Conservation (phyloP, 2,888 invertebrate species). For the Drosophila peninsularis region DNA sequence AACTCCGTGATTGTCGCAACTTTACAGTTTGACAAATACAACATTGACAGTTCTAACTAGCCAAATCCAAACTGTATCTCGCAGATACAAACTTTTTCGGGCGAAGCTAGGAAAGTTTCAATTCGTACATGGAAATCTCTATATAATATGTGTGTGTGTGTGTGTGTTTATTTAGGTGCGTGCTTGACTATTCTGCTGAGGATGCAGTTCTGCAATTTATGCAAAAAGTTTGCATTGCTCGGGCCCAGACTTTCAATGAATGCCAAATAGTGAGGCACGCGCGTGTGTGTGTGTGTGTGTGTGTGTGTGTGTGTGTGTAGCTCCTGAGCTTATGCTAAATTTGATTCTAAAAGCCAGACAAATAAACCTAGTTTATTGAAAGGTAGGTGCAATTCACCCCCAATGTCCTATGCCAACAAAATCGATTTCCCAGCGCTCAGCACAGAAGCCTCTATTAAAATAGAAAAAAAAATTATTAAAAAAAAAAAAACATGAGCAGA, state of each 20-base stretch:
- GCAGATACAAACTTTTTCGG: constrained; percentile 66
- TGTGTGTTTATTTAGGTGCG: constrained; percentile 32
- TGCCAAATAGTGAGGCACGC: constrained; percentile 30
- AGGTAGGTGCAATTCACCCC: constrained; percentile 33
- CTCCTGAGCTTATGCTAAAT: constrained; percentile 55
- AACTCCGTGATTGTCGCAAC: constrained; percentile 39
- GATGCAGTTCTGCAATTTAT: constrained; percentile 51
- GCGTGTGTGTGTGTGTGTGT: constrained; percentile 7
- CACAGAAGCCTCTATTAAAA: constrained; percentile 23
- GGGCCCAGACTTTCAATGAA: constrained; percentile 38
- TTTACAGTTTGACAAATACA: constrained; percentile 47
- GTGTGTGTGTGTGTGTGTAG: constrained; percentile 28
- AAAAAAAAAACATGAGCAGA: constrained; percentile 9
- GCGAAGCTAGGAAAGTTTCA: constrained; percentile 72
- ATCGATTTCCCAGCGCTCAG: constrained; percentile 40
- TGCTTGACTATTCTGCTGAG: constrained; percentile 45
- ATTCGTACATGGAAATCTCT: constrained; percentile 47
- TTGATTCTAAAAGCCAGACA: constrained; percentile 54
- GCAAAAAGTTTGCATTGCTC: constrained; percentile 44
- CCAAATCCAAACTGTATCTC: constrained; percentile 46
- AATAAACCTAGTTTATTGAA: constrained; percentile 51
- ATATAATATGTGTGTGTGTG: constrained; percentile 9
- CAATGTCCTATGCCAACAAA: constrained; percentile 34
- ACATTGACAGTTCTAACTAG: constrained; percentile 46
- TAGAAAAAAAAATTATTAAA: constrained; percentile 2